phyloP scores from a whole-genome alignment of 2,113 vertebrate genomes.

The Candoia aspera region DNA sequence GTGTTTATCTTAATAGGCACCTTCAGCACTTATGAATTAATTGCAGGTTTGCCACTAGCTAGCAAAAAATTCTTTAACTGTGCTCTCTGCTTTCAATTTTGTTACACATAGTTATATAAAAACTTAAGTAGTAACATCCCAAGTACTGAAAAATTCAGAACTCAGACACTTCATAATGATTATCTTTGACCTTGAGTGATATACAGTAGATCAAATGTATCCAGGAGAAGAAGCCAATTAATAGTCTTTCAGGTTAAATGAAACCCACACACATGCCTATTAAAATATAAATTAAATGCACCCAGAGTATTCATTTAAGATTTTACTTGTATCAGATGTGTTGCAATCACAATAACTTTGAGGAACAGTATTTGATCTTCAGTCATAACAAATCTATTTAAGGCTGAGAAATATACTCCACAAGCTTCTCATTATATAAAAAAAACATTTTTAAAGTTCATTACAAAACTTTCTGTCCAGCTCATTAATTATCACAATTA shows the following conservation, averaged over 20 bases:
- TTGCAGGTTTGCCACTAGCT: conserved; percentile 30
- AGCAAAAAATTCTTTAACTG: conserved; percentile 26
- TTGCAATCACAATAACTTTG: background rate
- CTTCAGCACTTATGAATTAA: conserved; percentile 8
- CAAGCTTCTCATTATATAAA: background rate
- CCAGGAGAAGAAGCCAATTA: conserved; percentile 24
- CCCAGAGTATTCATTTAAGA: conserved; percentile 33
- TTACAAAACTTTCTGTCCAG: background rate
- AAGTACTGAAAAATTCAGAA: background rate
- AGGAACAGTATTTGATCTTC: background rate
- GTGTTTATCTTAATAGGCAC: conserved; percentile 5
- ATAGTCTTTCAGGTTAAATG: conserved; percentile 4
- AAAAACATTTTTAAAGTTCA: conserved; percentile 1
- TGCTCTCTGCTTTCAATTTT: background rate
- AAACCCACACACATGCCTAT: background rate
- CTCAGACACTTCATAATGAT: conserved; percentile 28
- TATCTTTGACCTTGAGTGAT: conserved; percentile 40
- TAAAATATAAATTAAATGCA: conserved; percentile 40
- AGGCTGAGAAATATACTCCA: background rate
- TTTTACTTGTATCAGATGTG: conserved; percentile 1
- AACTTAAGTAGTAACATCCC: background rate
- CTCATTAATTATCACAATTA: background rate
- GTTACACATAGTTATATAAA: conserved; percentile 8
- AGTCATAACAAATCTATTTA: background rate
- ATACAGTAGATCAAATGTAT: conserved; percentile 43